Evolutionary conservation across 2,888 invertebrate species (phyloP).

Genomic region (Lingula anatina): DNA sequence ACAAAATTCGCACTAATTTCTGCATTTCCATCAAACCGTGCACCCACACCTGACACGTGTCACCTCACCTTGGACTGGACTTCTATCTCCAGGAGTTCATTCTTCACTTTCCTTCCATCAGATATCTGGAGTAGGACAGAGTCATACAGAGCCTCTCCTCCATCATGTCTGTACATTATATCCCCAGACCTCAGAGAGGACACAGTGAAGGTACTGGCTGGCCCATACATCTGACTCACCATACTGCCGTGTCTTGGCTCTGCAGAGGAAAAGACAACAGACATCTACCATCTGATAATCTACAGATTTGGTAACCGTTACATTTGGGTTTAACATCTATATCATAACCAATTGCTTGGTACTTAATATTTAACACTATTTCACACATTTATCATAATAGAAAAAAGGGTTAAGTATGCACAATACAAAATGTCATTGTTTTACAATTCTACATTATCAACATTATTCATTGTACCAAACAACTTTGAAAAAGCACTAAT

Average conservation of each 20-base stretch:
- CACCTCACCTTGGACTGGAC: slow-evolving; percentile 26
- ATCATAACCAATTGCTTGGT: too few species aligned
- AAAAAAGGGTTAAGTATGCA: too few species aligned
- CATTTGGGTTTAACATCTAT: too few species aligned
- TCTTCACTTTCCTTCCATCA: slow-evolving; percentile 24
- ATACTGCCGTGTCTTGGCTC: slow-evolving; percentile 28
- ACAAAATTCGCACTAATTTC: neutral
- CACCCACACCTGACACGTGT: neutral
- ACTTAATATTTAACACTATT: too few species aligned
- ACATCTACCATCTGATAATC: neutral
- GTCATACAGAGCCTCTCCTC: slow-evolving; percentile 16
- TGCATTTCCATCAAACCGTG: neutral
- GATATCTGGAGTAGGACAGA: slow-evolving; percentile 25
- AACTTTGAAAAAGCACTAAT: too few species aligned
- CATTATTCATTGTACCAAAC: too few species aligned
- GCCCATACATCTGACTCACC: slow-evolving; percentile 7
- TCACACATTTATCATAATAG: too few species aligned
- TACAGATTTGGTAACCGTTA: too few species aligned
- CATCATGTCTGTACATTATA: slow-evolving; percentile 27
- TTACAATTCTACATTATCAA: too few species aligned
- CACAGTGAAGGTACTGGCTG: slow-evolving; percentile 24
- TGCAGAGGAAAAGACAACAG: slow-evolving; percentile 7
- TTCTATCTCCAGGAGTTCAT: slow-evolving; percentile 21
- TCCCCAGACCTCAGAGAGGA: slow-evolving; percentile 22
- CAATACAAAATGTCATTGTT: too few species aligned